Percentiles rank a stretch among this genome's conserved stretches.
Conservation (phyloP, 1,140 invertebrate species). For the Bombus impatiens region DNA sequence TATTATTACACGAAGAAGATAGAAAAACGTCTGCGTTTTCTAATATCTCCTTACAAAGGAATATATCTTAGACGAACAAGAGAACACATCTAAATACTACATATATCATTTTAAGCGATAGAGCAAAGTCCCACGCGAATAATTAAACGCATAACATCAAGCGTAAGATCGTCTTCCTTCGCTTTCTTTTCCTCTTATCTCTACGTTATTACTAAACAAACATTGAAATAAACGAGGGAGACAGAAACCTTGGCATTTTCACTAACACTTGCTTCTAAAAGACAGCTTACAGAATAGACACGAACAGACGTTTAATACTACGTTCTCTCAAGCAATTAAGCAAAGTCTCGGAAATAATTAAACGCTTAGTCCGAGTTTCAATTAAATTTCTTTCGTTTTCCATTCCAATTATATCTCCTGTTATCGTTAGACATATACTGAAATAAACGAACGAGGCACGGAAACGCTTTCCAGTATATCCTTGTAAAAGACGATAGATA, state of each 20-base stretch:
- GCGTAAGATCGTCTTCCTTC: no score
- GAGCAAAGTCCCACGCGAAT: not conserved
- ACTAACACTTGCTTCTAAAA: no score
- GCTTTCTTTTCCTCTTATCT: no score
- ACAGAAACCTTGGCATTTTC: no score
- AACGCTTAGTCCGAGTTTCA: not conserved
- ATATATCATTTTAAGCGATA: not conserved
- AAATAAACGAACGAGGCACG: not conserved
- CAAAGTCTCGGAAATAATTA: not conserved
- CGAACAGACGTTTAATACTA: not conserved
- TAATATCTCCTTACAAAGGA: not conserved
- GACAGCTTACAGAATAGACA: not conserved
- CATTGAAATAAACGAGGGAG: no score
- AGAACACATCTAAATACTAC: not conserved
- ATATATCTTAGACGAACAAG: not conserved
- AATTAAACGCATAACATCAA: not conserved
- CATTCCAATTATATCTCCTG: not conserved
- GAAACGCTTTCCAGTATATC: not conserved
- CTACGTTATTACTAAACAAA: no score
- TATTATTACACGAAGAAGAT: not conserved
- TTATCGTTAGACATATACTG: not conserved
- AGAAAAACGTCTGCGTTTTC: not conserved
- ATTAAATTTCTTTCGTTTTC: not conserved
- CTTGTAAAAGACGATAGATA: no score
- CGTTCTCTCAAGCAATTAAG: not conserved